Evolutionary conservation across 2,113 vertebrate genomes (phyloP).

Genomic region (Calyptommatus sinebrachiatus): DNA sequence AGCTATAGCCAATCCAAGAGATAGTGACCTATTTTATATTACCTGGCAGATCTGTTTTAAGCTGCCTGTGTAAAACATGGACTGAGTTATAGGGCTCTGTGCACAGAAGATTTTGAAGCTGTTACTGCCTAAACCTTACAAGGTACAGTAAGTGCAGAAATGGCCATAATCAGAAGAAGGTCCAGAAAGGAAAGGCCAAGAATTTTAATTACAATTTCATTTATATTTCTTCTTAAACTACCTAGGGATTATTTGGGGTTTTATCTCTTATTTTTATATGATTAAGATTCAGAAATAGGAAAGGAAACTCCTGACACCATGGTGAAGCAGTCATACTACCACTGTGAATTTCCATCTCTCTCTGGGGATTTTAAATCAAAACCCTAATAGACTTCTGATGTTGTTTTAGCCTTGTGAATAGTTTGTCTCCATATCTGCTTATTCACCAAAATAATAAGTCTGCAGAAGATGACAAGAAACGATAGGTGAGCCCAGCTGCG

Average conservation of each 20-base stretch:
- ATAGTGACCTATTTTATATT: background rate
- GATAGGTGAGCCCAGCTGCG: slow-evolving; percentile 65
- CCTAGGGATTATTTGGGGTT: too few relatives aligned
- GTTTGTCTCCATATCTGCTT: slow-evolving; percentile 65
- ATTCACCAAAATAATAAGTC: slow-evolving; percentile 64
- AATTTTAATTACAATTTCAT: too few relatives aligned
- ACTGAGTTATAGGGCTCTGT: background rate
- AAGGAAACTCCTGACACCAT: too few relatives aligned
- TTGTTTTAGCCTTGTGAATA: slow-evolving; percentile 64
- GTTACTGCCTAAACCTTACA: too few relatives aligned
- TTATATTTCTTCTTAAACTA: too few relatives aligned
- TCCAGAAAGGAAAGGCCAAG: too few relatives aligned
- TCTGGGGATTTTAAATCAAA: slow-evolving; percentile 61
- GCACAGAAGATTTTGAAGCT: too few relatives aligned
- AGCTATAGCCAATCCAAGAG: background rate
- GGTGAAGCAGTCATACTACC: slow-evolving; percentile 18
- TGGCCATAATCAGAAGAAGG: too few relatives aligned
- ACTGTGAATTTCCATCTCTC: slow-evolving; percentile 49
- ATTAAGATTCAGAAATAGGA: too few relatives aligned
- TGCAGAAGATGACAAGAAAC: slow-evolving; percentile 63
- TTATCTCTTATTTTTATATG: too few relatives aligned
- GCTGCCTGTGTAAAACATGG: background rate
- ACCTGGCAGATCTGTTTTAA: background rate
- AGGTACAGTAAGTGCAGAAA: too few relatives aligned
- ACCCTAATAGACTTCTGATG: slow-evolving; percentile 66